Evolutionary conservation across 2,797 vertebrate species (phyloP), one percentile per base, ranked within the genome.

Genomic region (Diceros bicornis): DNA sequence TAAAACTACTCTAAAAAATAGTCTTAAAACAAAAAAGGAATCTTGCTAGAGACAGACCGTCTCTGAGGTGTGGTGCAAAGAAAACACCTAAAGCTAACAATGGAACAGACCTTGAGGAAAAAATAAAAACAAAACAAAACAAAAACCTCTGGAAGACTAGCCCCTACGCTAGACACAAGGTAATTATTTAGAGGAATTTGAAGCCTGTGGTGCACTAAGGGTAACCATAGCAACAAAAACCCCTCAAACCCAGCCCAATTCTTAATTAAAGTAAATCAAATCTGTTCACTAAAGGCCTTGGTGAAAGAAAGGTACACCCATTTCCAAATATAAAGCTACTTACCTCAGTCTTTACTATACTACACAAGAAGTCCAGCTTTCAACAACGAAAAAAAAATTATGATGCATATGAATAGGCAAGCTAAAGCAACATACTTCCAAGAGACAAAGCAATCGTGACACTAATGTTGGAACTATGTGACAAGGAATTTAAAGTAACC

Each of bases 181-280:
- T 29, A 68, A 87, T 62, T 79, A 78, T 50, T 79, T 74, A 74
- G 18, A 88, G 50, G 7, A 86, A 55, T 47, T 74, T 75, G 50
- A 74, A 81, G 47, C 3, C 52, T 55, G 9, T 68, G 6, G 16
- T 69, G 27, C 52, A 32, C 5, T 83, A 44, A 83, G 8, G 13
- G n/a, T 64, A 66, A 72, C 90, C 32, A 92, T 12, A 89, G 29
- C 20, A 74, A 90, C 13, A 91, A 14, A 66, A 72, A 52, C 11
- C 12, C 7, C 41, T 29, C 52, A 89, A 68, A 61, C 18, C 12
- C 14, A 72, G 20, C 7, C n/a, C 18, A 52, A 37, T 6, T 78
- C 44, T 92, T 71, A 88, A 68, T 47, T 41, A 47, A 29, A 92
- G 4, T 83, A 77, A 93, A 66, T 94, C 57, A 68, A 59, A 75